Conservation (phyloP, 1,140 invertebrate species). For the Pseudomyrmex gracilis region DNA sequence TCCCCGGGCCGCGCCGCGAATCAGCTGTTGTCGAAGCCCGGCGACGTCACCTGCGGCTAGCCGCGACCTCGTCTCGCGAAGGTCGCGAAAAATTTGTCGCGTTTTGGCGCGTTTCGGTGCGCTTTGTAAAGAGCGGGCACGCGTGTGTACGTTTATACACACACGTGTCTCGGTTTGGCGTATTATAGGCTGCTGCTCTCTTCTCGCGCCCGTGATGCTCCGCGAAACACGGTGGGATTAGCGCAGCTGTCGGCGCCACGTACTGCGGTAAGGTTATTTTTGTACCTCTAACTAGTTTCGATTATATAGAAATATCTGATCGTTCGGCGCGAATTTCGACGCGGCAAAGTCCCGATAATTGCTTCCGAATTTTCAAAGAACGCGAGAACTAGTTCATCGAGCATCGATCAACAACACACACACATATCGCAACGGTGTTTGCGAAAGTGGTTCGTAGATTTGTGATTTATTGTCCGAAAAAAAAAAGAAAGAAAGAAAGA, state of each 20-base stretch:
- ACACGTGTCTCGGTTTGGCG: no score
- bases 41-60: conserved; percentile 31
- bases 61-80: conserved; percentile 23
- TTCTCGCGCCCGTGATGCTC: conserved; percentile 4
- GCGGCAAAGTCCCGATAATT: conserved; percentile 1
- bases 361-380: not conserved
- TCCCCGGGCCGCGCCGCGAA: conserved; percentile 23
- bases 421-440: not conserved
- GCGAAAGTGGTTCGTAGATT: not conserved
- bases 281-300: conserved; percentile 8
- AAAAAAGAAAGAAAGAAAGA: no score
- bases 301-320: conserved; percentile 22
- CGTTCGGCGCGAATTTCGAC: not conserved
- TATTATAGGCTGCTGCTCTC: no score
- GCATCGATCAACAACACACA: not conserved
- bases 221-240: conserved; percentile 28
- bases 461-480: not conserved
- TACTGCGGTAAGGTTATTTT: conserved; percentile 27
- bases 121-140: not conserved
- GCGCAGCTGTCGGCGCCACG: conserved; percentile 20
- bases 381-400: not conserved
- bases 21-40: conserved; percentile 39
- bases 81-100: conserved; percentile 32
- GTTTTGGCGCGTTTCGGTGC: conserved; percentile 13
- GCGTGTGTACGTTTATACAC: no score